Conservation (phyloP, 2,113 vertebrate genomes). For the Cochlearius cochlearius region DNA sequence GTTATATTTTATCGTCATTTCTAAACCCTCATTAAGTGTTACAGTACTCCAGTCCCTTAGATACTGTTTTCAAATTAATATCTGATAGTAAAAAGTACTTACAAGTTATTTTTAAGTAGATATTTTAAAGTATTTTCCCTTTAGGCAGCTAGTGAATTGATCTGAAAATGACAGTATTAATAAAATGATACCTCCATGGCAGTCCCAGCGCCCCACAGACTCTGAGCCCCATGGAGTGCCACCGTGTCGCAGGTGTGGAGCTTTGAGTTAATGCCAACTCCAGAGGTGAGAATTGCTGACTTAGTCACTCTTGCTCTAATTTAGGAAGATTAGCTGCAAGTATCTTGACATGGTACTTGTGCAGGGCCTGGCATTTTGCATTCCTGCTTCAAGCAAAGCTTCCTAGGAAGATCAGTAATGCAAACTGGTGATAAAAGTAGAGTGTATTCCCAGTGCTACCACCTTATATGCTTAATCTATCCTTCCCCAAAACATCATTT, state of each 20-base stretch:
- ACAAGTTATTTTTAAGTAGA: not conserved
- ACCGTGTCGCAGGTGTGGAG: not conserved
- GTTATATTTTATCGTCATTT: not conserved
- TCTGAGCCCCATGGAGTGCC: not conserved
- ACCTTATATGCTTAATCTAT: not conserved
- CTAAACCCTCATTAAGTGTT: not conserved
- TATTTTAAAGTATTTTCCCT: not conserved
- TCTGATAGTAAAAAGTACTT: not conserved
- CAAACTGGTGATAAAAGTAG: not conserved
- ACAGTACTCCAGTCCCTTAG: not conserved
- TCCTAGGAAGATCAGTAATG: not conserved
- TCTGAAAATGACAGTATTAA: not conserved
- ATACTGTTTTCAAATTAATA: not conserved
- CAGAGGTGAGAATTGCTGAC: not conserved
- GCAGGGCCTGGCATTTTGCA: not conserved
- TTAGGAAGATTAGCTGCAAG: not conserved
- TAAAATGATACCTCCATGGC: not conserved
- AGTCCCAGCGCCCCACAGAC: not conserved
- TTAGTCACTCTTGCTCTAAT: not conserved
- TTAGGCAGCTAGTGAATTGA: not conserved
- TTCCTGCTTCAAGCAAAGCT: not conserved
- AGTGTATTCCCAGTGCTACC: not conserved
- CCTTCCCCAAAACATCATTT: not conserved
- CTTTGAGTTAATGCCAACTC: not conserved
- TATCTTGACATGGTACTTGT: not conserved